These are phyloP conservation scores for Mixornis gularis DNA, from an alignment of 2,113 vertebrate genomes.

Conservation along the genomic window DNA sequence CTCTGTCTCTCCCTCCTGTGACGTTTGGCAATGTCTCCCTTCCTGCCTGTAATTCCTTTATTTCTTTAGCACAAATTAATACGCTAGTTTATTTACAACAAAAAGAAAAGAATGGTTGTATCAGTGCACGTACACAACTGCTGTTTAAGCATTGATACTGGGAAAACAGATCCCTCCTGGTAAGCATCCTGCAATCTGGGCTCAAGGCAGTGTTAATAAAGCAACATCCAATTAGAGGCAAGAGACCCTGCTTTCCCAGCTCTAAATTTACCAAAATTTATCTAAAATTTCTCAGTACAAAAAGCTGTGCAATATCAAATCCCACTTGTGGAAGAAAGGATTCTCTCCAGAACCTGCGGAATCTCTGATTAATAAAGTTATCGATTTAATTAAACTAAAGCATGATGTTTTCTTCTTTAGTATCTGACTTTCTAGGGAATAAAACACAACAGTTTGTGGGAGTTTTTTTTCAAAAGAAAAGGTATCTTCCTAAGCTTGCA, in stretches of 20 bases:
- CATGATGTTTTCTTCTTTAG: neutral
- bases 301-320: neutral
- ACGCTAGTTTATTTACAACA: too few species aligned
- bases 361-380: neutral
- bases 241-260: neutral
- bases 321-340: neutral
- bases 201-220: neutral
- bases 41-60: too few species aligned
- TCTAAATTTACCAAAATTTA: neutral
- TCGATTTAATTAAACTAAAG: neutral
- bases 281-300: neutral
- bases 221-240: neutral
- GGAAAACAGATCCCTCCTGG: neutral
- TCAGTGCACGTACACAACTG: rapidly evolving
- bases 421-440: neutral
- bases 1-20: too few species aligned
- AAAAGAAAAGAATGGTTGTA: neutral
- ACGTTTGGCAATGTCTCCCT: too few species aligned
- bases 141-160: neutral
- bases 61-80: too few species aligned
- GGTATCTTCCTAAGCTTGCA: neutral
- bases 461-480: neutral
- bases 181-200: neutral
- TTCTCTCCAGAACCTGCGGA: neutral
- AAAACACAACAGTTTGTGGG: neutral